Base-by-base conservation (phyloP, 1,140 invertebrate species). In the Cotesia glomerata region DNA sequence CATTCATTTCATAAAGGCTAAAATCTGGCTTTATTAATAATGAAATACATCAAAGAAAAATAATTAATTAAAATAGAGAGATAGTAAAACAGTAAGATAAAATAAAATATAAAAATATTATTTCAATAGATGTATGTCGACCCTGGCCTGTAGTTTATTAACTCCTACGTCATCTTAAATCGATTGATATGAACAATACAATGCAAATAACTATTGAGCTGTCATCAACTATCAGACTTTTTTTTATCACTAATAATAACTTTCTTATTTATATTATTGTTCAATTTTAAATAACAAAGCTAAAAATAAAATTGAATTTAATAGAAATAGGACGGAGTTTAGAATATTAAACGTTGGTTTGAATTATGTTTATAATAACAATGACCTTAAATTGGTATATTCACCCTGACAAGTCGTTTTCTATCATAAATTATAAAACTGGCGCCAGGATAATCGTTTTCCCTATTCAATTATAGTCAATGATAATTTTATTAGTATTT, bases 401-500 rank as follows among this genome's bases (percentile, higher is more conserved):
- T 63, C 36, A 45, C 32, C 32, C 61, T 63, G n/a, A 14, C 63
- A 65, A 65, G 11, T 45, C 8, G 49, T 65, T 32, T 65, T 51
- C 63, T 65, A 11, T 63, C 36, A 7, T 36, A 52, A 65, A 61
- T 34, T 18, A 59, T 1, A 3, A 54, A 59, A 39, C 45, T 34
- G 82, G 84, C 85, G 84, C 85, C 85, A 83, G 80, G 76, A 83
- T 76, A 80, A 80, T 67, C 63, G 85, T 79, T 82, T 82, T 81
- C 83, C 69, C 72, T 52, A 45, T 9, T 16, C 65, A 67, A 35
- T 45, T 45, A 45, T 45, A 45, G 1, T 45, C 39, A 45, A 7
- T 45, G 72, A 72, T 76, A 75, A 76, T 76, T 74, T 80, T 77
- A 78, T 85, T 81, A 82, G 84, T 83, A 80, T 79, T 78, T 74